Evolutionary conservation across 2,888 invertebrate species (phyloP).

Genomic region (Cremastinae sp.): DNA sequence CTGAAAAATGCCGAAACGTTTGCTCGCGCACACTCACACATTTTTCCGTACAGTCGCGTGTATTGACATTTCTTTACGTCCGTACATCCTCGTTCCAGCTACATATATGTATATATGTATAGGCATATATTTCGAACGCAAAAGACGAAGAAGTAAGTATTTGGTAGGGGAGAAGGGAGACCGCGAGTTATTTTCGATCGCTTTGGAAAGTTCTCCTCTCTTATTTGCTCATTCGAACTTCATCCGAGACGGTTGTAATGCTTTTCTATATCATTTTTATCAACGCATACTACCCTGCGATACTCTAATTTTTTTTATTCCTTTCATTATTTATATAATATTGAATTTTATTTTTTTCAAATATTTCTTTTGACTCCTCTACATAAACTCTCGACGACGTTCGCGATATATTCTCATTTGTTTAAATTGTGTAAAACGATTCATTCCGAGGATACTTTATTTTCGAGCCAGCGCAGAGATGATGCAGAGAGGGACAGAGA

Average conservation of each 20-base stretch:
- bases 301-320: not conserved
- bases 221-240: constrained; percentile 18
- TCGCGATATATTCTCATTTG: no score
- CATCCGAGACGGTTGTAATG: constrained; percentile 9
- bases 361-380: no score
- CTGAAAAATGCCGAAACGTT: constrained; percentile 11
- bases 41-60: not conserved
- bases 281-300: not conserved
- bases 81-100: not conserved
- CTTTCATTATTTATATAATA: not conserved
- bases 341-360: no score
- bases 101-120: constrained; percentile 1
- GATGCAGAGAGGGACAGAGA: no score
- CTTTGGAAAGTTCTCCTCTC: constrained; percentile 51
- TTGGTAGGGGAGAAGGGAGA: constrained; percentile 16
- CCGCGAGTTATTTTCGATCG: constrained; percentile 54
- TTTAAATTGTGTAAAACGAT: no score
- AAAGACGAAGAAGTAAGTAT: not conserved
- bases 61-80: constrained; percentile 1
- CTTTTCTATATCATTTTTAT: constrained; percentile 5
- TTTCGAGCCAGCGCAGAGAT: no score
- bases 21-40: not conserved
- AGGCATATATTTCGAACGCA: not conserved
- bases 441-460: no score
- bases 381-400: no score